phyloP scores from a whole-genome alignment of 2,113 vertebrate genomes.

The Dromaius novaehollandiae region DNA sequence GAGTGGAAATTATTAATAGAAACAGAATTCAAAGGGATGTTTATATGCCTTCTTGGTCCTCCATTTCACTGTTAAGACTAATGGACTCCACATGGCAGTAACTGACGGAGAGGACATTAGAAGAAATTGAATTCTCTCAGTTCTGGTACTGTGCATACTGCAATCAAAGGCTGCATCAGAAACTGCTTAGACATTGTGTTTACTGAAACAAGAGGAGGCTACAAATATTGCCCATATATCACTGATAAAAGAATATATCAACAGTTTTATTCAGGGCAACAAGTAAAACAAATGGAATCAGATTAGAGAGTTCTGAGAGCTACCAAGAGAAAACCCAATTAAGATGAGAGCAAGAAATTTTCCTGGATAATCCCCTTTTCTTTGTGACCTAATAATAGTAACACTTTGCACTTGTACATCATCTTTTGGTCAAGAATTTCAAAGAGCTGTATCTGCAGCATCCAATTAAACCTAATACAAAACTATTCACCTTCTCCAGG shows the following conservation, averaged over 20 bases:
- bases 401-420: not conserved
- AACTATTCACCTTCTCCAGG: not conserved
- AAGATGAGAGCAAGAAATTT: not conserved
- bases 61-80: not conserved
- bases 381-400: not conserved
- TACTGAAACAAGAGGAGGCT: not conserved
- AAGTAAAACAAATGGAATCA: not conserved
- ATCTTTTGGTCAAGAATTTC: not conserved
- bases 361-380: not conserved
- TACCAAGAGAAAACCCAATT: not conserved
- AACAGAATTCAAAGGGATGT: not conserved
- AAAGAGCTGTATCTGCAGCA: not conserved
- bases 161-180: not conserved
- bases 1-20: not conserved
- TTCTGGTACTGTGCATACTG: not conserved
- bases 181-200: not conserved
- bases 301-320: not conserved
- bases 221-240: not conserved
- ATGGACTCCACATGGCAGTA: not conserved
- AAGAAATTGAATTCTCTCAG: not conserved
- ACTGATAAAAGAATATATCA: not conserved
- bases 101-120: not conserved
- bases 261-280: not conserved
- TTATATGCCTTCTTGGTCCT: not conserved
- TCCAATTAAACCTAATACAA: not conserved